phyloP scores from a whole-genome alignment of 2,113 vertebrate genomes.

The Onychostoma macrolepis region DNA sequence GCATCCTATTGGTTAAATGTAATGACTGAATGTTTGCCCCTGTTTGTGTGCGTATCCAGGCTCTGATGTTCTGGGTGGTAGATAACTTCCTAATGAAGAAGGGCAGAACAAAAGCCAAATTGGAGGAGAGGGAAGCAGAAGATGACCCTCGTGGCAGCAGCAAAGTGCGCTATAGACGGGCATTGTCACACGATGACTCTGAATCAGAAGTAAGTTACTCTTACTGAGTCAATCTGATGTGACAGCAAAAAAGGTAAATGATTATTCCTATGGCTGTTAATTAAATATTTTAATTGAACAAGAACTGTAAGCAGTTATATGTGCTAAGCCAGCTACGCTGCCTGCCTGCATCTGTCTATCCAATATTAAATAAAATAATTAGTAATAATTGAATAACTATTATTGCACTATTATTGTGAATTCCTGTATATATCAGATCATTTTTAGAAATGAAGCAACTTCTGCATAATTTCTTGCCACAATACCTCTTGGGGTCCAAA shows the following conservation, averaged over 20 bases:
- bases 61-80: conserved; percentile 98
- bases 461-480: too few species aligned
- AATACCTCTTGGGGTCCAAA: too few species aligned
- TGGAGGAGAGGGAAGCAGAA: conserved; percentile 87
- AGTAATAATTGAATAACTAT: too few species aligned
- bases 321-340: neutral
- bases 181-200: conserved; percentile 94
- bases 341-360: neutral
- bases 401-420: too few species aligned
- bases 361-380: neutral
- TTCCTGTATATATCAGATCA: too few species aligned
- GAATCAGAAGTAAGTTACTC: conserved; percentile 88
- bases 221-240: neutral
- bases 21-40: neutral
- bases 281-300: neutral
- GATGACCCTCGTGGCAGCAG: conserved; percentile 88
- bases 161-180: conserved; percentile 94
- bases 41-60: conserved; percentile 69
- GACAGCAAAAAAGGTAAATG: neutral
- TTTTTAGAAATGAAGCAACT: too few species aligned
- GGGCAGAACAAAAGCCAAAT: conserved; percentile 96
- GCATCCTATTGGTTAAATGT: neutral
- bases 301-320: neutral
- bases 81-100: conserved; percentile 99
- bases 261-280: neutral